phyloP scores from a whole-genome alignment of 2,797 vertebrate genomes.

The Gouania willdenowi region DNA sequence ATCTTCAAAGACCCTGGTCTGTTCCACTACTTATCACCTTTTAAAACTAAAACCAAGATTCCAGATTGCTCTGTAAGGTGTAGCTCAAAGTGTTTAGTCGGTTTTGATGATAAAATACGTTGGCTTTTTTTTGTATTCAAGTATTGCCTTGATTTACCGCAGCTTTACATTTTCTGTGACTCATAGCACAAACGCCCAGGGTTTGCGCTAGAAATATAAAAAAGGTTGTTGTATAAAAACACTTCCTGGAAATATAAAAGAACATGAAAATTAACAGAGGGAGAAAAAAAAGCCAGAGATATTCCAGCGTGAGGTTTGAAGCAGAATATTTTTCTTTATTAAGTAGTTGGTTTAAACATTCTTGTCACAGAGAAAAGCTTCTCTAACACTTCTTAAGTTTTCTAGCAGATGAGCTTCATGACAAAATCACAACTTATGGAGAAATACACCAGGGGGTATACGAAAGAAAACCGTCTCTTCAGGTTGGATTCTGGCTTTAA shows the following conservation, averaged over 20 bases:
- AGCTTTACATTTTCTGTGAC: too few relatives aligned
- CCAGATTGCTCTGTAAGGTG: too few relatives aligned
- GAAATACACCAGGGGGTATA: conserved; percentile 16
- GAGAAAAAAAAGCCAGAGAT: conserved; percentile 1
- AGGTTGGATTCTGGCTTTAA: conserved; percentile 23
- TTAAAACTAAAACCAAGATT: too few relatives aligned
- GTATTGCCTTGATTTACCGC: too few relatives aligned
- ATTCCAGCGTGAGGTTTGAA: conserved; percentile 24
- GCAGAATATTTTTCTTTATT: conserved; percentile 53
- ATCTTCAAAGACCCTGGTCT: too few relatives aligned
- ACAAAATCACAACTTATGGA: conserved; percentile 44
- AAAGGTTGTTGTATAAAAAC: too few relatives aligned
- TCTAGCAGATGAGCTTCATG: conserved; percentile 42
- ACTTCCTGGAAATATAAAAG: conserved; percentile 35
- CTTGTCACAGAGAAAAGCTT: conserved; percentile 56
- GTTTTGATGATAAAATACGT: too few relatives aligned
- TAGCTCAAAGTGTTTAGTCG: too few relatives aligned
- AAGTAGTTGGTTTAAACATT: conserved; percentile 66
- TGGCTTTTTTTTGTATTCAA: too few relatives aligned
- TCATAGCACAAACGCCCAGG: too few relatives aligned
- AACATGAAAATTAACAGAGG: not conserved
- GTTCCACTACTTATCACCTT: too few relatives aligned
- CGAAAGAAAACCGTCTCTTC: conserved; percentile 11
- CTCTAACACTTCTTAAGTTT: conserved; percentile 36
- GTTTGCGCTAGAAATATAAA: too few relatives aligned